A percentile compares a stretch with the other conserved stretches of the same genome.
phyloP scores from a whole-genome alignment of 2,797 vertebrate species.

The Chaunax sp. region DNA sequence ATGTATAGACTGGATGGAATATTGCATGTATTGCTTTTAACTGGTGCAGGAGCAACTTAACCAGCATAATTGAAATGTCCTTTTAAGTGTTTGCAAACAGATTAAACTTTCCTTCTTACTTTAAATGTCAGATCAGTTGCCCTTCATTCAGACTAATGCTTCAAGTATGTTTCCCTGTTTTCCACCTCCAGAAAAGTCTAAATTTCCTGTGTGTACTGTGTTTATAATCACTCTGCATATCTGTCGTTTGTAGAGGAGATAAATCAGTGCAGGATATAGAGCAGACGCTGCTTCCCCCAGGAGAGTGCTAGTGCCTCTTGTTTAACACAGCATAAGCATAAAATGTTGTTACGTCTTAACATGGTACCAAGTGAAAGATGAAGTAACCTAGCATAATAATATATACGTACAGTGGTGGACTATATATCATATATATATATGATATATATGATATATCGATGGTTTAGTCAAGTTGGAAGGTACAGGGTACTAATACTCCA shows the following conservation, averaged over 20 bases:
- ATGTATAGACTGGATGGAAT: not conserved
- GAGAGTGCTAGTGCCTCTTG: slow-evolving; percentile 12
- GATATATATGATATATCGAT: too few relatives aligned
- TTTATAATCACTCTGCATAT: slow-evolving; percentile 17
- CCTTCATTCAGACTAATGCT: not conserved
- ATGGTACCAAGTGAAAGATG: not conserved
- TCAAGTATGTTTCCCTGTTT: not conserved
- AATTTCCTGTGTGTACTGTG: not conserved
- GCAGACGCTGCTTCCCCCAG: slow-evolving; percentile 1
- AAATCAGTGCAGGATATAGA: slow-evolving; percentile 28
- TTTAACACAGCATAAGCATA: slow-evolving; percentile 7
- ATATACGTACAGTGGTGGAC: too few relatives aligned
- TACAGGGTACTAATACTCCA: too few relatives aligned
- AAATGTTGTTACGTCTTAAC: slow-evolving; percentile 5
- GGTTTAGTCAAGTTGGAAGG: too few relatives aligned
- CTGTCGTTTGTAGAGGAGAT: slow-evolving; percentile 15
- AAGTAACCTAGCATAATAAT: not conserved
- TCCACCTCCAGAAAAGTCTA: slow-evolving; percentile 2
- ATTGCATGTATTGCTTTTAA: not conserved
- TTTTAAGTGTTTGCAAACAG: not conserved
- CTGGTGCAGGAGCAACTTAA: not conserved
- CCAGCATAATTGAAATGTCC: slow-evolving; percentile 1
- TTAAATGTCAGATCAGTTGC: not conserved
- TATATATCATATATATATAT: too few relatives aligned
- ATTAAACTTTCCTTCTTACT: not conserved